Conservation (phyloP, 2,113 vertebrate genomes). For the Cinclus mexicanus region DNA sequence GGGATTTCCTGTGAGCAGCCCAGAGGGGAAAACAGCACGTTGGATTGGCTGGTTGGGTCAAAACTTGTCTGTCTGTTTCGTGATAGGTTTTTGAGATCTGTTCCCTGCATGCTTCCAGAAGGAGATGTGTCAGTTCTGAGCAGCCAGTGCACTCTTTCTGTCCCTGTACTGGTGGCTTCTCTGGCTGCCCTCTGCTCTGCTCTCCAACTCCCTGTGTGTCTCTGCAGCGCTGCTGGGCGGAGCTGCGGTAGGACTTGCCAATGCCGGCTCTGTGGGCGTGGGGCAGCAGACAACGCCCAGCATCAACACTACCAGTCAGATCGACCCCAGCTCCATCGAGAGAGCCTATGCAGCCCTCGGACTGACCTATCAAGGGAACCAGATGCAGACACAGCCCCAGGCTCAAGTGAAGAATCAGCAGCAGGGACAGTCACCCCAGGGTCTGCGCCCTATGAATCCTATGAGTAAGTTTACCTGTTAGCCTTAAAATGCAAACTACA, state of each 20-base stretch:
- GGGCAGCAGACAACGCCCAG: conserved; percentile 85
- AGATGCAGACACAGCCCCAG: conserved; percentile 87
- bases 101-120: not conserved
- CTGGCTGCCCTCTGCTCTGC: not conserved
- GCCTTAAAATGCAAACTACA: not conserved
- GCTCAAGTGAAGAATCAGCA: conserved; percentile 80
- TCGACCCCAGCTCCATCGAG: conserved; percentile 97
- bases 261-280: conserved; percentile 83
- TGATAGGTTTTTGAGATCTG: not conserved
- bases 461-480: conserved; percentile 79
- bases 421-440: conserved; percentile 80
- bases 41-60: not conserved
- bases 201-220: not conserved
- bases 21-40: not conserved
- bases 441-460: conserved; percentile 85
- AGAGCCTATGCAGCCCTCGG: conserved; percentile 95
- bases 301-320: conserved; percentile 91
- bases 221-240: conserved; percentile 86
- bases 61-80: not conserved
- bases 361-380: conserved; percentile 94
- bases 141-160: not conserved
- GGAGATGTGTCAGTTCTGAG: not conserved
- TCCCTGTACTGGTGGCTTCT: not conserved
- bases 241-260: conserved; percentile 84
- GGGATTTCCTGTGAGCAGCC: not conserved